Conservation (phyloP, 2,888 invertebrate genomes). For the Bruchidius siliquastri region DNA sequence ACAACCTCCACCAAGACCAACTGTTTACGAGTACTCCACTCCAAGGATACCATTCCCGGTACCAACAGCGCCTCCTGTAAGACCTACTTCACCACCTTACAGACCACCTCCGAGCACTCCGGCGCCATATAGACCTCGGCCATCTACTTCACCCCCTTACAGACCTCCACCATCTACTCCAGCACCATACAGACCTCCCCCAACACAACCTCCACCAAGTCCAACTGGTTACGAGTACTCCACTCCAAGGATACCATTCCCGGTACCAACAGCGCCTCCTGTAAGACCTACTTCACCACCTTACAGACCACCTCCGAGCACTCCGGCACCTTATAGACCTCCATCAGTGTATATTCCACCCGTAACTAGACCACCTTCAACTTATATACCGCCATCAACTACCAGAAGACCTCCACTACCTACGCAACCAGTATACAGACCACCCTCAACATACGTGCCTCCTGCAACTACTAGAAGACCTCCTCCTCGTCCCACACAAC, state of each 20-base stretch:
- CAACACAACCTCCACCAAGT: constrained; percentile 6
- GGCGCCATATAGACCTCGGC: background rate
- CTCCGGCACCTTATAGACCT: constrained; percentile 23
- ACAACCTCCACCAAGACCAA: background rate
- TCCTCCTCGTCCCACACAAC: background rate
- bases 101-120: background rate
- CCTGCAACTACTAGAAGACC: background rate
- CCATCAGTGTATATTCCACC: constrained; percentile 5
- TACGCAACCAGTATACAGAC: background rate
- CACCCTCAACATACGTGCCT: background rate
- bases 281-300: background rate
- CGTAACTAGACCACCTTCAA: background rate
- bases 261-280: background rate
- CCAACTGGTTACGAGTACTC: constrained; percentile 12
- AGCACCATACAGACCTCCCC: background rate
- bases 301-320: constrained; percentile 20
- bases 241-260: background rate
- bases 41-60: background rate
- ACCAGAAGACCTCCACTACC: background rate
- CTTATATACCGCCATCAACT: background rate
- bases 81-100: background rate
- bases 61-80: background rate
- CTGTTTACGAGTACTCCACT: background rate
- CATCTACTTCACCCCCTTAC: background rate
- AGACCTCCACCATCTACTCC: background rate